Conservation (phyloP, 2,113 vertebrate genomes). For the Galbula dea region DNA sequence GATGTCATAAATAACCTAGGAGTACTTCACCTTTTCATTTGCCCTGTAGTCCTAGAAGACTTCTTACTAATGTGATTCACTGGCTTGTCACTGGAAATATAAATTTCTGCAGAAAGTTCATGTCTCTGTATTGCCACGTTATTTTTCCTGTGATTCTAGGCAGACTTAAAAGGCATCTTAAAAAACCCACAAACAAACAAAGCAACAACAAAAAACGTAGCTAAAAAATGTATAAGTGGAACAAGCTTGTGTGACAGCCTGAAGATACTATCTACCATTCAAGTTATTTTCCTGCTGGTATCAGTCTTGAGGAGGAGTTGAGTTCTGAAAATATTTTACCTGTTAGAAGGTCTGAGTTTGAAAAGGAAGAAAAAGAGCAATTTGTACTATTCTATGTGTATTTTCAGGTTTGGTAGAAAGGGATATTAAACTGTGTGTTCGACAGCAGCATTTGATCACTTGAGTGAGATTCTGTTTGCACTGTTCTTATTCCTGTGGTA, state of each 20-base stretch:
- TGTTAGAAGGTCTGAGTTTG: not conserved
- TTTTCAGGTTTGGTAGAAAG: not conserved
- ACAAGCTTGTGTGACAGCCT: not conserved
- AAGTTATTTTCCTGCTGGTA: not conserved
- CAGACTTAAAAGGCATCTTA: not conserved
- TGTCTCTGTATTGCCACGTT: not conserved
- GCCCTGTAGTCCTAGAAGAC: not conserved
- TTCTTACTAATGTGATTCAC: not conserved
- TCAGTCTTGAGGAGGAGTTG: not conserved
- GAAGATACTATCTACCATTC: not conserved
- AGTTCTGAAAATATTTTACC: not conserved
- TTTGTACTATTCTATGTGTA: not conserved
- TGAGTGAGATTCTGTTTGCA: not conserved
- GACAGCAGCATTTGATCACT: not conserved
- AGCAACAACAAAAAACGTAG: not conserved
- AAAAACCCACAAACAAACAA: too few relatives aligned
- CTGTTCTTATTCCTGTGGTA: not conserved
- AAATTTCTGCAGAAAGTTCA: not conserved
- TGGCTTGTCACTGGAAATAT: not conserved
- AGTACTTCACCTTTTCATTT: not conserved
- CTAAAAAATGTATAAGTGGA: not conserved
- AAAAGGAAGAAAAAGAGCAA: not conserved
- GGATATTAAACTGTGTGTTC: not conserved
- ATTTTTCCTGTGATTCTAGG: not conserved
- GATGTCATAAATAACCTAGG: not conserved